Conservation (phyloP, 1,140 invertebrate genomes). For the Panagrolaimus sp. region DNA sequence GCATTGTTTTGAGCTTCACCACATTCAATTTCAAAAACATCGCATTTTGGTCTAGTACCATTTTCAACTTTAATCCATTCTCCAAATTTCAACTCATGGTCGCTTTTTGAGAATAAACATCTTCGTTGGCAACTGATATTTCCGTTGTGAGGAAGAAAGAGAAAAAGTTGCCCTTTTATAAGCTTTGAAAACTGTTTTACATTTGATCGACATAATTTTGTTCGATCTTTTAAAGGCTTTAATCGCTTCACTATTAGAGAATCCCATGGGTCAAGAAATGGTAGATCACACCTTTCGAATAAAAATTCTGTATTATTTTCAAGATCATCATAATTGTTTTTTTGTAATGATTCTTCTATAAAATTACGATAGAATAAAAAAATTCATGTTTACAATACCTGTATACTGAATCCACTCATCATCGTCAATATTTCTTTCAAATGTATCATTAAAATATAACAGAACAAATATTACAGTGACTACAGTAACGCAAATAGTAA, state of each 20-base stretch:
- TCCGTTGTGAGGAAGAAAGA: not conserved
- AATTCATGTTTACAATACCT: too few species aligned
- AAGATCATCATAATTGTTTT: too few species aligned
- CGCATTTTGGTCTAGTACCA: slow-evolving; percentile 4
- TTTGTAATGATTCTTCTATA: too few species aligned
- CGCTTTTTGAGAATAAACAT: slow-evolving; percentile 11
- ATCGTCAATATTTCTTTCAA: too few species aligned
- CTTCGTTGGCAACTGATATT: not conserved
- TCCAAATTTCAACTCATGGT: not conserved
- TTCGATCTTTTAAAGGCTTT: not conserved
- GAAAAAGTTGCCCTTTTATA: not conserved
- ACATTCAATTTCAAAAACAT: slow-evolving; percentile 12
- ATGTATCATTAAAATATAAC: too few species aligned
- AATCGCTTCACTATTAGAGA: not conserved
- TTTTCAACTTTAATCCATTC: slow-evolving; percentile 6
- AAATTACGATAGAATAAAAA: too few species aligned
- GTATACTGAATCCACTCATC: too few species aligned
- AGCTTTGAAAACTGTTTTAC: not conserved
- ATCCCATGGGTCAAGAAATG: not conserved
- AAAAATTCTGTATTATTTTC: not conserved
- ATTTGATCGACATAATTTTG: not conserved
- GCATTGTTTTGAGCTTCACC: not conserved
- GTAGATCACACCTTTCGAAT: not conserved
- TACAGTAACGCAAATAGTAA: too few species aligned
- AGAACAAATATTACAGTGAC: too few species aligned